phyloP scores from a whole-genome alignment of 2,113 vertebrate species.

The Jacana jacana region DNA sequence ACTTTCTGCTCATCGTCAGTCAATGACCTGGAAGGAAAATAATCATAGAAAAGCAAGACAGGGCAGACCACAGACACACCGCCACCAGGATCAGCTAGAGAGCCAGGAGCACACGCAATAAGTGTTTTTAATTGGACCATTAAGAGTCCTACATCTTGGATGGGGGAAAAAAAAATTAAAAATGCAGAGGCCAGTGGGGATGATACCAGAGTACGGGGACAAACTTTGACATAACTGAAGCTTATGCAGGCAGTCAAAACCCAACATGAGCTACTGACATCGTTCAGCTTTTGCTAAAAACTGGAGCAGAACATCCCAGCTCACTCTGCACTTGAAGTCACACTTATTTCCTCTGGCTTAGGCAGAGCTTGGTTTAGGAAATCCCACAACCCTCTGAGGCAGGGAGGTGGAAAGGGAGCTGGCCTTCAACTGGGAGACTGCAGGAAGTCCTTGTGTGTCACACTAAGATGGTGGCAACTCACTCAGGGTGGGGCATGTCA shows the following conservation, averaged over 20 bases:
- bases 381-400: background rate
- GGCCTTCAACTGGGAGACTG: background rate
- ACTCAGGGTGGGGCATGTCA: background rate
- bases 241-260: background rate
- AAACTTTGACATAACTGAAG: background rate
- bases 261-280: background rate
- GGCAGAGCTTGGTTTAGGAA: background rate
- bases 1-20: background rate
- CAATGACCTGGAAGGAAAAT: background rate
- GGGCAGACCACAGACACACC: background rate
- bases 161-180: background rate
- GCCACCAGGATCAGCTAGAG: background rate
- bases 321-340: background rate
- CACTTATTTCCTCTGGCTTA: background rate
- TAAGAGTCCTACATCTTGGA: background rate
- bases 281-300: background rate
- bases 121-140: background rate
- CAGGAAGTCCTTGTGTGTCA: background rate
- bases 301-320: background rate
- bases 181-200: background rate
- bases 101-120: background rate
- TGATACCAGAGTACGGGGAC: background rate
- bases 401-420: background rate
- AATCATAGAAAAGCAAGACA: rapidly evolving
- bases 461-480: background rate